Conservation (phyloP, 2,888 invertebrate genomes). For the Erebia ligea region DNA sequence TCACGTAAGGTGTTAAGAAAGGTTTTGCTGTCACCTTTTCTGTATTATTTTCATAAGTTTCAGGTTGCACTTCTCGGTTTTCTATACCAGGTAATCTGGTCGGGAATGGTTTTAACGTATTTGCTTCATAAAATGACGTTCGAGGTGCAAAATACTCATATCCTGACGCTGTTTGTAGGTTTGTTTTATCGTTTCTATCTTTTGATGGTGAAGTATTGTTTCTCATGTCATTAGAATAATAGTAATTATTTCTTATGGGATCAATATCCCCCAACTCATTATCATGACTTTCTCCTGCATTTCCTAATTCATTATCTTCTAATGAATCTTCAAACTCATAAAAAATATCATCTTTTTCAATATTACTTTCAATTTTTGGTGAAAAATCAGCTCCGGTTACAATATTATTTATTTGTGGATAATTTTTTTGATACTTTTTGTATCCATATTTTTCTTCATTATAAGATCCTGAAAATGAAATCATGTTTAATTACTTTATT, state of each 20-base stretch:
- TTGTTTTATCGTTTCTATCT: not conserved
- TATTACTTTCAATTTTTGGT: not conserved
- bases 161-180: constrained; percentile 33
- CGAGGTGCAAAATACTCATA: constrained; percentile 49
- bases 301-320: not conserved
- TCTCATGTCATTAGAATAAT: not conserved
- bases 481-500: not conserved
- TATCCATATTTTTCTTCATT: constrained; percentile 68
- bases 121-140: constrained; percentile 24
- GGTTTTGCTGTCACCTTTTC: constrained; percentile 42
- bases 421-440: constrained; percentile 52
- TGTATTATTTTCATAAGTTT: constrained; percentile 30
- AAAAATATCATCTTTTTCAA: not conserved
- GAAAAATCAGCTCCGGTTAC: not conserved
- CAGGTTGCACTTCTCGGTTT: constrained; percentile 38
- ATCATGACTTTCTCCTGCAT: constrained; percentile 19
- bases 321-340: not conserved
- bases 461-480: constrained; percentile 60
- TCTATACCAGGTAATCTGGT: constrained; percentile 14
- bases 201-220: not conserved
- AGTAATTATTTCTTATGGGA: not conserved
- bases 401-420: not conserved
- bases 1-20: constrained; percentile 48
- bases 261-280: not conserved
- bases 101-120: constrained; percentile 17